phyloP scores from a whole-genome alignment of 1,140 invertebrate species.

The Psix sp. region DNA sequence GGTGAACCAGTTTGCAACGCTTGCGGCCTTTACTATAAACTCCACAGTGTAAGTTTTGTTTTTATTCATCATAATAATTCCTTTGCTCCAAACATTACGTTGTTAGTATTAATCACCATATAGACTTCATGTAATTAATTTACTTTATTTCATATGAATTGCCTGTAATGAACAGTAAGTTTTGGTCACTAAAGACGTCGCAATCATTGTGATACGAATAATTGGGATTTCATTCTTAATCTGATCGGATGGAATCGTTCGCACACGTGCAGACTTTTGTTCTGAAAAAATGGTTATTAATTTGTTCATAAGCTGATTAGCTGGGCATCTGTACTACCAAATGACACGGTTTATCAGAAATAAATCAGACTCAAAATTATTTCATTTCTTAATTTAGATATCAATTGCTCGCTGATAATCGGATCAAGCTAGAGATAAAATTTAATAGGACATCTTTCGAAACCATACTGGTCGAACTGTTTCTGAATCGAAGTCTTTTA shows the following conservation, averaged over 20 bases:
- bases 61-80: too few relatives aligned
- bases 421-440: slow-evolving; percentile 31
- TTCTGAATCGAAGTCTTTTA: slow-evolving; percentile 45
- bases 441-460: slow-evolving; percentile 56
- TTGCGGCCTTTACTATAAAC: slow-evolving; percentile 92
- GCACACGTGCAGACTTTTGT: too few relatives aligned
- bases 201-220: too few relatives aligned
- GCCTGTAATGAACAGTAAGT: too few relatives aligned
- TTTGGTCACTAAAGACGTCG: too few relatives aligned
- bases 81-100: too few relatives aligned
- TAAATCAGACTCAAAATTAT: slow-evolving; percentile 26
- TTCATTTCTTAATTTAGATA: slow-evolving; percentile 53
- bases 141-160: too few relatives aligned
- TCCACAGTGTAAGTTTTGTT: slow-evolving; percentile 90
- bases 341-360: slow-evolving; percentile 25
- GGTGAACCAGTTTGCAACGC: slow-evolving; percentile 95
- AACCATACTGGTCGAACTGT: slow-evolving; percentile 34
- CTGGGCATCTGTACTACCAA: slow-evolving; percentile 20
- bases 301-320: slow-evolving; percentile 7
- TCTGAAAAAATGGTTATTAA: too few relatives aligned
- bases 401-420: slow-evolving; percentile 28
- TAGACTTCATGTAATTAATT: too few relatives aligned
- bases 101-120: too few relatives aligned
- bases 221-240: too few relatives aligned
- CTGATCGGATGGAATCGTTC: too few relatives aligned